Evolutionary conservation across 2,113 vertebrate genomes (phyloP).

Genomic region (Ptilonorhynchus violaceus): DNA sequence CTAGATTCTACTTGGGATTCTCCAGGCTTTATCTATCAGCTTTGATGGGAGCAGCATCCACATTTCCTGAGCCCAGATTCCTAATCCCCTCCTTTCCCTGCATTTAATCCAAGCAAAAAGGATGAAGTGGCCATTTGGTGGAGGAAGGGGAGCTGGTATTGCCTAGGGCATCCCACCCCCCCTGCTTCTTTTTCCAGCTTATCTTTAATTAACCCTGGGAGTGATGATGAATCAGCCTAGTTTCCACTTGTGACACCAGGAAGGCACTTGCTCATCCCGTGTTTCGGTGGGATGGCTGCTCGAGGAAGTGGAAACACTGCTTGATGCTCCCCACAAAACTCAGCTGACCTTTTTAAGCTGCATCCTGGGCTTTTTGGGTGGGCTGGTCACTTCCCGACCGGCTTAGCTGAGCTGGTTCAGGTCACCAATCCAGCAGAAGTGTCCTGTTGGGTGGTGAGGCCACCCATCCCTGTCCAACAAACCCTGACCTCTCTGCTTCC

Average conservation of each 20-base stretch:
- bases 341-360: not conserved
- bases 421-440: not conserved
- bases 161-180: accelerated
- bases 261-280: not conserved
- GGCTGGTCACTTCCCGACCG: not conserved
- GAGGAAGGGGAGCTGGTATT: not conserved
- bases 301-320: not conserved
- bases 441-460: not conserved
- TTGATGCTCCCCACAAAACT: not conserved
- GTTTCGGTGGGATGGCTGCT: not conserved
- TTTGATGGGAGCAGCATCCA: not conserved
- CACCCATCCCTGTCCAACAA: not conserved
- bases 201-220: not conserved
- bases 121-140: not conserved
- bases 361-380: not conserved
- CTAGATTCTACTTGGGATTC: not conserved
- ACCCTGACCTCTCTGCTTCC: accelerated
- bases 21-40: not conserved
- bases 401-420: not conserved
- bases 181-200: not conserved
- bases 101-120: not conserved
- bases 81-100: not conserved
- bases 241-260: not conserved
- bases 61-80: not conserved
- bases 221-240: not conserved